phyloP scores from a whole-genome alignment of 1,140 invertebrate species.

The Bombus fervidus region DNA sequence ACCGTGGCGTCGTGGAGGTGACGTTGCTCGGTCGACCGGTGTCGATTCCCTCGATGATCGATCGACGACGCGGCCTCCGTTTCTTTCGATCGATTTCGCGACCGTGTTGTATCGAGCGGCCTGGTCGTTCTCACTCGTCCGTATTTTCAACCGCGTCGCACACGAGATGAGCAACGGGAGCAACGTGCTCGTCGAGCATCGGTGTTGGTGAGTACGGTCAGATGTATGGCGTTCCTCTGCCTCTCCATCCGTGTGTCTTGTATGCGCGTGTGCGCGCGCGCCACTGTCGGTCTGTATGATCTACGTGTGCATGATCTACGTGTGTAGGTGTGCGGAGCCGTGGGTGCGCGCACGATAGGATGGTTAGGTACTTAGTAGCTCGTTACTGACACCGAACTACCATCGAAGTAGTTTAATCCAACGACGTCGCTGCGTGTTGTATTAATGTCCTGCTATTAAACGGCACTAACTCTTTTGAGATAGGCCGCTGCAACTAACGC shows the following conservation, averaged over 20 bases:
- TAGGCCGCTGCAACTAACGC: background rate
- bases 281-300: no score
- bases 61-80: background rate
- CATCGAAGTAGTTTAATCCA: slow-evolving; percentile 15
- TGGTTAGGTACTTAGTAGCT: slow-evolving; percentile 24
- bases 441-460: background rate
- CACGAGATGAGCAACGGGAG: background rate
- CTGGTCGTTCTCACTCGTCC: background rate
- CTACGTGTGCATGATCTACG: background rate
- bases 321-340: background rate
- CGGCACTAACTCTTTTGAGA: background rate
- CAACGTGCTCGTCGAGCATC: slow-evolving; percentile 12
- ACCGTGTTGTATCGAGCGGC: background rate
- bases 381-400: background rate
- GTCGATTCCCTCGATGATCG: slow-evolving; percentile 1
- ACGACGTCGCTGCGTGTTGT: background rate
- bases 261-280: no score
- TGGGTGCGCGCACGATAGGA: background rate
- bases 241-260: no score
- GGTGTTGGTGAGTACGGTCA: slow-evolving; percentile 7
- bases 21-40: background rate
- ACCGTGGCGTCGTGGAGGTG: background rate
- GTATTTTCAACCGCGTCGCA: background rate
- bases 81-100: slow-evolving; percentile 9
- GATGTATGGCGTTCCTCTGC: background rate